phyloP scores from a whole-genome alignment of 2,797 vertebrate species.

The Corythornis leucogaster region DNA sequence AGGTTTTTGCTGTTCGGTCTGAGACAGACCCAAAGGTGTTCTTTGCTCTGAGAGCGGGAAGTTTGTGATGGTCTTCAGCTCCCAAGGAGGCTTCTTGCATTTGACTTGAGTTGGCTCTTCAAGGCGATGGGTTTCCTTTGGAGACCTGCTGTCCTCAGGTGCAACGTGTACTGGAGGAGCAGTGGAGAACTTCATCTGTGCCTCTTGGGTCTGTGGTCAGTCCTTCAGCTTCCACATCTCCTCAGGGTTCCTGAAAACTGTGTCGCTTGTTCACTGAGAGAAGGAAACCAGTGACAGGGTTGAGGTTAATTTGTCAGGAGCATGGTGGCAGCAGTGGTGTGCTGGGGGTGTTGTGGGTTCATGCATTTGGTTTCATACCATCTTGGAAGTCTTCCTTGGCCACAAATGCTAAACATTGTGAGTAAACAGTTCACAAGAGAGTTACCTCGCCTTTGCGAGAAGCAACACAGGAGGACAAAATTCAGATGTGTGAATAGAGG shows the following conservation, averaged over 20 bases:
- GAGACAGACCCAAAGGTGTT: not conserved
- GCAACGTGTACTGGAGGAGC: not conserved
- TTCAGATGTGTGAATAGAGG: not conserved
- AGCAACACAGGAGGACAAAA: not conserved
- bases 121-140: not conserved
- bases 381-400: not conserved
- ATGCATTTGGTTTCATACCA: not conserved
- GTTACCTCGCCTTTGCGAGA: too few species aligned
- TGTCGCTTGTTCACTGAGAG: fast-evolving
- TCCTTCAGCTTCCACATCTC: not conserved
- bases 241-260: not conserved
- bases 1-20: not conserved
- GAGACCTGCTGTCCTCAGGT: fast-evolving
- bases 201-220: not conserved
- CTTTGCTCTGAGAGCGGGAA: not conserved
- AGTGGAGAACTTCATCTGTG: not conserved
- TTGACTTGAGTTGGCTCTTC: not conserved
- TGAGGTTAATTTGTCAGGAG: not conserved
- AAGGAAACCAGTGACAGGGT: not conserved
- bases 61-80: not conserved
- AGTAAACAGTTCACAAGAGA: not conserved
- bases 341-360: not conserved
- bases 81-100: not conserved
- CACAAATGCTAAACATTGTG: not conserved
- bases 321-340: not conserved